Percentiles rank a stretch among this genome's conserved stretches.
phyloP scores from a whole-genome alignment of 2,113 vertebrate genomes.

The Vulpes vulpes region DNA sequence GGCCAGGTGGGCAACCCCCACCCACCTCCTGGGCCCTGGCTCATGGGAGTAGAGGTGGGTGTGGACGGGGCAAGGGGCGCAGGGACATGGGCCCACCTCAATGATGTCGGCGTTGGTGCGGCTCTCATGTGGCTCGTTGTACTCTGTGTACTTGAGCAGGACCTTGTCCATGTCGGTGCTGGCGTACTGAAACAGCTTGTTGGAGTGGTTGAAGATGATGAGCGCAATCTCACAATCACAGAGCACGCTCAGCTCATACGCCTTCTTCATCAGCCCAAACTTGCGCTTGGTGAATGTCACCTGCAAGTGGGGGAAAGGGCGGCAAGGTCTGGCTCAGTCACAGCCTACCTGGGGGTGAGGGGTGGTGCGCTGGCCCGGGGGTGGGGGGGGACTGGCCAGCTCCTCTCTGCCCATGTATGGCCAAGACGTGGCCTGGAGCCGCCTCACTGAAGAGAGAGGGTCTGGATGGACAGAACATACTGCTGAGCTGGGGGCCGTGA shows the following conservation, averaged over 20 bases:
- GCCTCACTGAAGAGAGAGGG: background rate
- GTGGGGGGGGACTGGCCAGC: background rate
- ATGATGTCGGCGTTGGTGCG: constrained; percentile 97
- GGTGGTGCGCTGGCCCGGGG: background rate
- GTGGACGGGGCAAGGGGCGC: background rate
- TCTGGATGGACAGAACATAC: background rate
- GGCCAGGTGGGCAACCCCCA: no score
- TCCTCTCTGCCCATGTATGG: background rate
- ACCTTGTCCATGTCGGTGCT: constrained; percentile 99
- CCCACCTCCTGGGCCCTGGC: no score
- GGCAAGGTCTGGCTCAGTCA: background rate
- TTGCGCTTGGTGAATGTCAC: constrained; percentile 93
- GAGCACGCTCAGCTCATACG: constrained; percentile 95
- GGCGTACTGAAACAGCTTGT: constrained; percentile 98
- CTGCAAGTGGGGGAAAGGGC: constrained; percentile 58
- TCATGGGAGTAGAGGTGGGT: no score
- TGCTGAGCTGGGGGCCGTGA: background rate
- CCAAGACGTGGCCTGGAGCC: background rate
- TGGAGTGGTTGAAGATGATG: constrained; percentile 93
- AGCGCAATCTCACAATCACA: constrained; percentile 88
- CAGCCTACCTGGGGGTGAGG: background rate
- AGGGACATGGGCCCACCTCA: constrained; percentile 88
- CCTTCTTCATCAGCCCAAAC: constrained; percentile 99
- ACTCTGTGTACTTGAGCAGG: constrained; percentile 97
- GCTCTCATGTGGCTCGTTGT: constrained; percentile 97